Evolutionary conservation across 2,797 vertebrate species (phyloP).

Genomic region (Enteromius treurensis): DNA sequence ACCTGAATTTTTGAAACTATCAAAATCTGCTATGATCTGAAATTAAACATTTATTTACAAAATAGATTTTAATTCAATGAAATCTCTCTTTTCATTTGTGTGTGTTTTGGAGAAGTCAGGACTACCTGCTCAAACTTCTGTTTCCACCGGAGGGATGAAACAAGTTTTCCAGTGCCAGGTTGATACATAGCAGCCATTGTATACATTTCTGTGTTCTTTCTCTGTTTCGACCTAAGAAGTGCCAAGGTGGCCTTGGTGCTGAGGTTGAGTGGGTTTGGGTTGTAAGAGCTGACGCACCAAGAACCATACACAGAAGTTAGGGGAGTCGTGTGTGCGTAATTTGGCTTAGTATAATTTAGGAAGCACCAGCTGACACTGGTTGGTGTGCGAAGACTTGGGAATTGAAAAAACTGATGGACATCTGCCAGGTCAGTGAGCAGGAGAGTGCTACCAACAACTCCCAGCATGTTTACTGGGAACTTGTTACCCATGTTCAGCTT

Average conservation of each 20-base stretch:
- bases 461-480: conserved; percentile 82
- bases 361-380: conserved; percentile 98
- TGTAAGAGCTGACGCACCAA: conserved; percentile 94
- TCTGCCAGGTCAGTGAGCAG: conserved; percentile 85
- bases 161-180: conserved; percentile 90
- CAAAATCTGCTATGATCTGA: neutral
- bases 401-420: conserved; percentile 89
- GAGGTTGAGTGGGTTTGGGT: conserved; percentile 93
- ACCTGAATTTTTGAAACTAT: neutral
- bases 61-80: neutral
- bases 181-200: conserved; percentile 88
- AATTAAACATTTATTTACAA: neutral
- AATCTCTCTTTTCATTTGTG: neutral
- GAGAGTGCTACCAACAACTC: conserved; percentile 77
- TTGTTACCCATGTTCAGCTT: conserved; percentile 71
- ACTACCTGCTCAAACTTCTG: conserved; percentile 91
- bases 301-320: conserved; percentile 92
- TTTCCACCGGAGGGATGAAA: conserved; percentile 94
- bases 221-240: conserved; percentile 93
- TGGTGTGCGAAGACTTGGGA: conserved; percentile 91
- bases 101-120: neutral
- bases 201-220: conserved; percentile 83
- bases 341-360: conserved; percentile 96
- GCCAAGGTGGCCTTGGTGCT: conserved; percentile 93
- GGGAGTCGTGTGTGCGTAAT: conserved; percentile 79